A percentile compares a stretch with the other conserved stretches of the same genome.
Conservation (phyloP, 2,797 vertebrate species). For the Eremophila alpestris region DNA sequence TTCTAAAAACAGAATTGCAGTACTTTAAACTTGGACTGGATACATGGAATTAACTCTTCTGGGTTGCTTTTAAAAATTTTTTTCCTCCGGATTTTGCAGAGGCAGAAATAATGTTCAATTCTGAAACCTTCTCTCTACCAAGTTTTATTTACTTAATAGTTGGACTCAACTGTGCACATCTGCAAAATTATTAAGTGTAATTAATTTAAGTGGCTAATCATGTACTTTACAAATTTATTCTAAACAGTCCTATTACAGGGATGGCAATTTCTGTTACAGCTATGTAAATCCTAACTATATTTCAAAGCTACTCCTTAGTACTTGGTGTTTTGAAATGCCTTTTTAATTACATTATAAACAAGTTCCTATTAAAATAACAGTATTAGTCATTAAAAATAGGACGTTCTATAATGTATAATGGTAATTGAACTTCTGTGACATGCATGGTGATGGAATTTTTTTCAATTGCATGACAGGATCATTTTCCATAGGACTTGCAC, state of each 20-base stretch:
- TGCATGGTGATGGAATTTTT: background rate
- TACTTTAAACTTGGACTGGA: background rate
- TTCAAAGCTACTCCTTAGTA: background rate
- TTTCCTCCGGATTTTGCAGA: background rate
- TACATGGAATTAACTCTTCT: rapidly evolving
- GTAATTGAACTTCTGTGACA: background rate
- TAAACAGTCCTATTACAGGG: background rate
- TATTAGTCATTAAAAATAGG: background rate
- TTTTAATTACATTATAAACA: background rate
- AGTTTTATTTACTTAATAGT: background rate
- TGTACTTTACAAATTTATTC: background rate
- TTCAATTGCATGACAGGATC: background rate
- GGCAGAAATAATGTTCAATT: background rate
- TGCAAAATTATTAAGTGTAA: background rate
- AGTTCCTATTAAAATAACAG: background rate
- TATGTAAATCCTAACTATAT: background rate
- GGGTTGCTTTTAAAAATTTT: background rate
- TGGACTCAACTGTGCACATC: background rate
- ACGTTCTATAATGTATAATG: background rate
- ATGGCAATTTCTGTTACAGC: background rate
- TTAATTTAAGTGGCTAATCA: background rate
- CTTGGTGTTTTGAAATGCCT: background rate
- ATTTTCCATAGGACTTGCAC: background rate
- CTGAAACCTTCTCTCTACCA: background rate
- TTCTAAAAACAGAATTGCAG: background rate